These are phyloP conservation scores for Daboia siamensis DNA, from an alignment of 2,113 vertebrate species.

Conservation along the genomic window DNA sequence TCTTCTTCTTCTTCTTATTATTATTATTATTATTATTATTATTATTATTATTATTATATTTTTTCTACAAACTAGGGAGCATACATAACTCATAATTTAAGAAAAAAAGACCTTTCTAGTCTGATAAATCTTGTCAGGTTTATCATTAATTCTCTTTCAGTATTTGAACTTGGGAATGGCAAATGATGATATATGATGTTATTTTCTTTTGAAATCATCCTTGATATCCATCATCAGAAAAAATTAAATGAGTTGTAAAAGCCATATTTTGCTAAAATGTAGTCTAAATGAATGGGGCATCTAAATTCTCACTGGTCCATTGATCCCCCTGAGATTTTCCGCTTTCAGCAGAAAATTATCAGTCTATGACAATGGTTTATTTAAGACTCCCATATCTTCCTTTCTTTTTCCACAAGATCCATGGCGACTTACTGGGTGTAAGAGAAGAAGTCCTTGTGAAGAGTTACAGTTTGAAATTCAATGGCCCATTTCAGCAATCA, in stretches of 20 bases:
- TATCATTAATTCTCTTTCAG: neutral
- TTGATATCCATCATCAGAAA: neutral
- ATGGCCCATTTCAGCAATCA: neutral
- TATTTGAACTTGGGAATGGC: neutral
- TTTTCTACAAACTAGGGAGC: neutral
- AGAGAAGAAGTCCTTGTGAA: neutral
- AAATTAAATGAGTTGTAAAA: neutral
- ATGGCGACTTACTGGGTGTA: neutral
- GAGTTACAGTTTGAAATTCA: neutral
- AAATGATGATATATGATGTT: neutral
- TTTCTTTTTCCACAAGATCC: neutral
- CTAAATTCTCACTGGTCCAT: neutral
- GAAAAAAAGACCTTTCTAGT: neutral
- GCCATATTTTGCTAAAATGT: neutral
- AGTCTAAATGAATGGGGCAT: neutral
- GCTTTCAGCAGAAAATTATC: neutral
- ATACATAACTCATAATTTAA: neutral
- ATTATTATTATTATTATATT: no score
- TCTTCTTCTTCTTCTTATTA: no score
- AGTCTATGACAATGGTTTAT: neutral
- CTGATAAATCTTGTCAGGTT: neutral
- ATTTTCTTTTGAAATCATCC: neutral
- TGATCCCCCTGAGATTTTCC: neutral
- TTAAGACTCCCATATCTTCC: neutral
- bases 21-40: no score